Conservation (phyloP, 2,113 vertebrate genomes). For the Mastomys coucha region DNA sequence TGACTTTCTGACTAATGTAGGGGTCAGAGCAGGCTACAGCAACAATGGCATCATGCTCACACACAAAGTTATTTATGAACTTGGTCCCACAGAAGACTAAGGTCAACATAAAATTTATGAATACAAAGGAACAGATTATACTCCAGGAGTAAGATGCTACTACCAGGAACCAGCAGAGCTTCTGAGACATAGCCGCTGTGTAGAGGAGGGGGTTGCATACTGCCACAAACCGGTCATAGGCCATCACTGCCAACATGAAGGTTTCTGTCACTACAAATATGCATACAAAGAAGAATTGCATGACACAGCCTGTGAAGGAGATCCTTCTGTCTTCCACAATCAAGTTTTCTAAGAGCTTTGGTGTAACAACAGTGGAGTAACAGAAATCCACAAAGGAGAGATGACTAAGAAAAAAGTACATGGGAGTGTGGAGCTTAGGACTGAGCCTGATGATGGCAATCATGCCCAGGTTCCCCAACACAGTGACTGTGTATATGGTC, state of each 20-base stretch:
- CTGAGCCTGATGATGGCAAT: background rate
- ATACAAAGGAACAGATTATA: background rate
- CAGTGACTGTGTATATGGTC: background rate
- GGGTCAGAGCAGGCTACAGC: conserved; percentile 72
- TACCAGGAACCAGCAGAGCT: background rate
- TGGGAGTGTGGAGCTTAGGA: conserved; percentile 56
- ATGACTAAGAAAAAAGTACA: conserved; percentile 75
- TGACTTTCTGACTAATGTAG: conserved; percentile 39
- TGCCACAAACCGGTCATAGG: conserved; percentile 65
- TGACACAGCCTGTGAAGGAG: conserved; percentile 41
- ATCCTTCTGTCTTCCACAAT: conserved; percentile 24
- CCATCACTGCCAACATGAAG: conserved; percentile 68
- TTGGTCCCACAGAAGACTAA: background rate
- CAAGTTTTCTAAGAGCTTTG: conserved; percentile 60
- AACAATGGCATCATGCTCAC: conserved; percentile 68
- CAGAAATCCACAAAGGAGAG: conserved; percentile 67
- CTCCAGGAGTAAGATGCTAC: background rate
- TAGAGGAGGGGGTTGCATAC: conserved; percentile 49
- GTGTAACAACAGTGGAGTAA: conserved; percentile 38
- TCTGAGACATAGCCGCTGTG: background rate
- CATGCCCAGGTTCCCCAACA: conserved; percentile 57
- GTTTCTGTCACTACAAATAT: conserved; percentile 59
- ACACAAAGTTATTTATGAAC: conserved; percentile 73
- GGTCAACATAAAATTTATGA: background rate
- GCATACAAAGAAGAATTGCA: conserved; percentile 62